Percentiles rank a stretch among this genome's conserved stretches.
Evolutionary conservation across 2,888 invertebrate species (phyloP).

Genomic region (Nomada ferruginata): DNA sequence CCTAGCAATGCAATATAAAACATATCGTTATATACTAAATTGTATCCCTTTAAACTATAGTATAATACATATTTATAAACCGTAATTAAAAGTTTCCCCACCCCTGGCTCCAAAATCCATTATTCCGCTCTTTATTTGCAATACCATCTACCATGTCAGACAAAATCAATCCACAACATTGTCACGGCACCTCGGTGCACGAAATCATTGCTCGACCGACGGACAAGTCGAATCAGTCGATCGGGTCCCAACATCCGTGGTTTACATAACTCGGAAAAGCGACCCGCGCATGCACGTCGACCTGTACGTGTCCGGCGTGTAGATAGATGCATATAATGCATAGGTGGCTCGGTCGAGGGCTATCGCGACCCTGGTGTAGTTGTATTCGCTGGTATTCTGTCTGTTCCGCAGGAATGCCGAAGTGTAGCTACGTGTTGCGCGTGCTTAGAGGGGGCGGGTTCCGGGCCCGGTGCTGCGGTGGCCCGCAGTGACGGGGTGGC

Average conservation of each 20-base stretch:
- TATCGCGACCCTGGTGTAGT: constrained; percentile 36
- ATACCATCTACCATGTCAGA: too few species aligned
- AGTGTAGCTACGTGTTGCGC: constrained; percentile 58
- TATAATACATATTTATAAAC: too few species aligned
- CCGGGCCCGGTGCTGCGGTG: constrained; percentile 82
- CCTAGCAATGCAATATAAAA: too few species aligned
- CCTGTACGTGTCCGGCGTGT: constrained; percentile 27
- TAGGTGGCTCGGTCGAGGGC: constrained; percentile 35
- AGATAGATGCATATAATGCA: constrained; percentile 16
- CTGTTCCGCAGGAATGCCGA: constrained; percentile 49
- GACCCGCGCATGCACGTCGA: neutral
- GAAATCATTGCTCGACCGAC: neutral
- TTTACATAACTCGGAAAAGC: constrained; percentile 18
- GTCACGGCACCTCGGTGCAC: too few species aligned
- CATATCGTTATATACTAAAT: too few species aligned
- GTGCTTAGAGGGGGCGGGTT: constrained; percentile 77
- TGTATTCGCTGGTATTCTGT: constrained; percentile 35
- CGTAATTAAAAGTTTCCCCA: too few species aligned
- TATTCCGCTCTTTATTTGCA: too few species aligned
- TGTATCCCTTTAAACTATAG: too few species aligned
- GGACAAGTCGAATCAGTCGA: constrained; percentile 1
- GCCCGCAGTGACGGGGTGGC: constrained; percentile 84
- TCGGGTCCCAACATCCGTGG: neutral
- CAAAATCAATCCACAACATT: too few species aligned
- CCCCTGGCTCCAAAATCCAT: too few species aligned